Evolutionary conservation across 2,888 invertebrate species (phyloP).

Genomic region (Andrena fulva): DNA sequence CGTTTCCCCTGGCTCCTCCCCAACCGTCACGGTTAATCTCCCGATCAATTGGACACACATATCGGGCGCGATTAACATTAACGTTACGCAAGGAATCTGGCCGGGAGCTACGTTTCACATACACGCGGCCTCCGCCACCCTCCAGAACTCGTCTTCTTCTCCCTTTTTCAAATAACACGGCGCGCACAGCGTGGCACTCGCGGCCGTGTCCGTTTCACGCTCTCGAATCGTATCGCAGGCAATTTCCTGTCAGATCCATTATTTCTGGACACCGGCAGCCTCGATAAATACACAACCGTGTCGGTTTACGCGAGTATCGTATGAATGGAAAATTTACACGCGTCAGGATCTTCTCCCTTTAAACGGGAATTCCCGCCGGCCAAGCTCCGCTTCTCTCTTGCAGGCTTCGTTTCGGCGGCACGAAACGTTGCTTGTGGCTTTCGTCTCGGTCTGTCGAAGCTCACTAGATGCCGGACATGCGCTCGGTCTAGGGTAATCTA

Average conservation of each 20-base stretch:
- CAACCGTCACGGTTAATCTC: slow-evolving; percentile 44
- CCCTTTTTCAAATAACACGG: slow-evolving; percentile 12
- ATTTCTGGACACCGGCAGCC: slow-evolving; percentile 31
- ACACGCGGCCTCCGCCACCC: slow-evolving; percentile 16
- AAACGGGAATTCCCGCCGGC: background rate
- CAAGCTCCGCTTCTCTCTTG: background rate
- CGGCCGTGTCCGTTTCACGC: slow-evolving; percentile 43
- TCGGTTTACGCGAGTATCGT: slow-evolving; percentile 17
- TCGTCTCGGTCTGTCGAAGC: background rate
- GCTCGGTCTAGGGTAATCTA: slow-evolving; percentile 6
- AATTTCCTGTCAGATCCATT: slow-evolving; percentile 51
- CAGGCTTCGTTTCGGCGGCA: background rate
- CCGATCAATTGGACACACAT: slow-evolving; percentile 55
- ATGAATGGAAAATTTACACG: slow-evolving; percentile 10
- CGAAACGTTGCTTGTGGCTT: background rate
- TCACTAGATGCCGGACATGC: background rate
- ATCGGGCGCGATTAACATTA: slow-evolving; percentile 59
- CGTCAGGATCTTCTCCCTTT: background rate
- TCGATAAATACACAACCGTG: slow-evolving; percentile 57
- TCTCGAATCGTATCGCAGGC: slow-evolving; percentile 43
- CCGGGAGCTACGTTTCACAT: slow-evolving; percentile 25
- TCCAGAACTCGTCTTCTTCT: background rate
- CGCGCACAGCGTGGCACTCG: background rate
- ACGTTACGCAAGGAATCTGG: slow-evolving; percentile 56
- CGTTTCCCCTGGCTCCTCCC: slow-evolving; percentile 13